Evolutionary conservation across 2,888 invertebrate species (phyloP), one percentile per base, ranked within the genome.

Genomic region (Dimorphilus gyrociliatus): DNA sequence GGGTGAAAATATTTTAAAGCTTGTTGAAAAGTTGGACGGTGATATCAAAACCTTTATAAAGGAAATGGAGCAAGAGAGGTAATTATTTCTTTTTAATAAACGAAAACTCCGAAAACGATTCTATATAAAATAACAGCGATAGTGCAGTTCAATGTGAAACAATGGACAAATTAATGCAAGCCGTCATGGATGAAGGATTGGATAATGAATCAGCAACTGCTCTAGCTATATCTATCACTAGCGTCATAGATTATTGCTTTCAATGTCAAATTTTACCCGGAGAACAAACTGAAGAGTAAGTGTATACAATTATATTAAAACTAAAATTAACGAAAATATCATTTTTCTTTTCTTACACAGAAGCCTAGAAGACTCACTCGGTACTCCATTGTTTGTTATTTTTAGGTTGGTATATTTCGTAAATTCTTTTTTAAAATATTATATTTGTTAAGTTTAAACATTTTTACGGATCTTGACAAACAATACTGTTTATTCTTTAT

Each of bases 321-420:
- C n/a, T n/a, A n/a, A n/a, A n/a, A n/a, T n/a, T n/a, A n/a, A n/a
- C n/a, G n/a, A n/a, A n/a, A n/a, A n/a, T n/a, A n/a, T n/a, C n/a
- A n/a, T n/a, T 21, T 21, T 25, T 14, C 29, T 25, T 33, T 23
- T 24, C 29, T 25, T 16, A 45, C 46, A 19, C 47, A 58, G 58
- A 29, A 47, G 54, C 41, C 60, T 81, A 38, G 72, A 74, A 45
- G 78, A 79, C 54, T 80, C 79, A 50, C 74, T 81, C 48, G 77
- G 76, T 47, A 72, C 75, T 19, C 82, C 84, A 33, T 62, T 90
- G 44, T 90, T 85, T 64, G 76, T 84, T 13, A 71, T 90, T 68
- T 81, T 84, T 61, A 50, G 63, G 61, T 63, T 40, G 38, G 47
- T 35, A 7, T 16, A 3, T 14, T 8, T n/a, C n/a, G n/a, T n/a